A percentile compares a stretch with the other conserved stretches of the same genome.
Evolutionary conservation across 2,888 invertebrate species (phyloP).

Genomic region (Autographa gamma): DNA sequence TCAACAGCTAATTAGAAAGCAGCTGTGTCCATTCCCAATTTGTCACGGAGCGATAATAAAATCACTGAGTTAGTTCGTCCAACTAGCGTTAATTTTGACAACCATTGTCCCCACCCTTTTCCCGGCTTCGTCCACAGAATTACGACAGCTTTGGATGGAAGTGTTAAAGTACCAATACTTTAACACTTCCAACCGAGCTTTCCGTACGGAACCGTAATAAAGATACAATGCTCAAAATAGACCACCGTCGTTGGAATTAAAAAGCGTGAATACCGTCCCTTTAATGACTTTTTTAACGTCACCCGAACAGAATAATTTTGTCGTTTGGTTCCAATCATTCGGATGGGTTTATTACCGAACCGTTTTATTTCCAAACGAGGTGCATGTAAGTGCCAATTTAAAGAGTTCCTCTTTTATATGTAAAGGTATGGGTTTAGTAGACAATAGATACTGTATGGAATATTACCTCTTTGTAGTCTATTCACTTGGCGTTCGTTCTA

Average conservation of each 20-base stretch:
- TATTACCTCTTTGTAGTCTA: conserved; percentile 19
- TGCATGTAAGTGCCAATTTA: conserved; percentile 52
- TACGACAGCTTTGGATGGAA: conserved; percentile 25
- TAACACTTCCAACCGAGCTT: conserved; percentile 50
- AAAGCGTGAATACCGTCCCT: conserved; percentile 55
- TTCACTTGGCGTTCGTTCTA: conserved; percentile 23
- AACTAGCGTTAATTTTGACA: conserved; percentile 30
- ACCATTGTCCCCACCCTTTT: conserved; percentile 23
- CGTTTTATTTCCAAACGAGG: conserved; percentile 53
- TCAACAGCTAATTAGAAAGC: not conserved
- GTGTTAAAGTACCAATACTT: too few species aligned
- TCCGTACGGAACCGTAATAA: conserved; percentile 45
- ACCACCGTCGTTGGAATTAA: conserved; percentile 60
- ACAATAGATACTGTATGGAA: conserved; percentile 28
- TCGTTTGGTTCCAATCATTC: conserved; percentile 67
- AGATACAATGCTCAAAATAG: conserved; percentile 60
- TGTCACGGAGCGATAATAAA: conserved; percentile 25
- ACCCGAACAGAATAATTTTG: conserved; percentile 67
- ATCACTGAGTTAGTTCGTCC: conserved; percentile 31
- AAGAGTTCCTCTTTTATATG: conserved; percentile 38
- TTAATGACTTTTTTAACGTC: conserved; percentile 71
- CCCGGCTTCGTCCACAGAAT: conserved; percentile 19
- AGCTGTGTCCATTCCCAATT: conserved; percentile 22
- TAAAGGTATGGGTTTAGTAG: conserved; percentile 39
- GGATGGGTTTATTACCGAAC: conserved; percentile 62